Base-by-base conservation (phyloP, 2,888 invertebrate genomes). In the Bellardia bayeri region DNA sequence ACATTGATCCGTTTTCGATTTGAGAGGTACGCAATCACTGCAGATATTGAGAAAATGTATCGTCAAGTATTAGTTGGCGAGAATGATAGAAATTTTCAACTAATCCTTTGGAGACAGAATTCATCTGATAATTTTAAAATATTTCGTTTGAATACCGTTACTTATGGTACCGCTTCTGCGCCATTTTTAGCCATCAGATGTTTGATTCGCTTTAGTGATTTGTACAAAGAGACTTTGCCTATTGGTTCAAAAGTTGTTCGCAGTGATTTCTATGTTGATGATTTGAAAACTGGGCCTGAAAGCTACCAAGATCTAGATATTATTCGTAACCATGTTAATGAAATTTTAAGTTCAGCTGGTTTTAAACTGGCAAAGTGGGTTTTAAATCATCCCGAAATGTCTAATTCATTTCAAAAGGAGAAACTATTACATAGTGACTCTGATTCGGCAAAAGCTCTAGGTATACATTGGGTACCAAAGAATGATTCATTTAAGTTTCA, bases 1-100 rank as follows among this genome's bases (percentile, higher is more conserved):
- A 49, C 63, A n/a, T 58, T 74, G n/a, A 40, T 58, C 42, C 74
- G 74, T 23, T 74, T 74, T 61, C 61, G 63, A 2, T 49, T 75
- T 33, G 30, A 58, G 30, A 58, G 5, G 6, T 14, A 33, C 13
- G 61, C 8, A 3, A 30, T 33, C 13, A 61, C 33, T 33, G 33
- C 33, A 30, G 56, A 56, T 56, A 56, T 56, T 56, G 56, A 56
- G 6, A 56, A 56, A 56, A 61, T 45, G 40, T 42, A 61, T 23
- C 23, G 16, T 30, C 42, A 56, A 58, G 54, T 58, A 8, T 40
- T 72, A 16, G 40, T 72, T 42, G 58, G 45, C 13, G 54, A 23
- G 9, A 45, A 23, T 33, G 45, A 75, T 63, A 23, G 63, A 30
- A 63, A 61, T 3, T 74, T 37, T 72, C 72, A 72, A 14, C 11